Evolutionary conservation across 2,888 invertebrate genomes (phyloP).

Genomic region (Germaria angustata): DNA sequence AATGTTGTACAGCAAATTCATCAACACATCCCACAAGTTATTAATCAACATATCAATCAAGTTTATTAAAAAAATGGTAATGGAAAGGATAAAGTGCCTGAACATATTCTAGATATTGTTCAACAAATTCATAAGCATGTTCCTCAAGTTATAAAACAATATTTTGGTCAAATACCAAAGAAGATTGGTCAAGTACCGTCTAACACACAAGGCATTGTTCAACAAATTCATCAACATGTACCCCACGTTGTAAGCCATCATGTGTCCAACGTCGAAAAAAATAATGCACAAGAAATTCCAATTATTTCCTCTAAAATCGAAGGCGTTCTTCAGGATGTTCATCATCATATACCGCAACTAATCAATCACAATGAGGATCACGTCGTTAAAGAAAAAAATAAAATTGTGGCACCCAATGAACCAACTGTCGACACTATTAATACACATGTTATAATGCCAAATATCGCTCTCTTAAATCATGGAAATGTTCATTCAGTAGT

Average conservation of each 20-base stretch:
- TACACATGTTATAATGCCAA: background rate
- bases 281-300: background rate
- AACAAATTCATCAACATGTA: slow-evolving; percentile 59
- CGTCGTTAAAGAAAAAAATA: background rate
- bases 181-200: slow-evolving; percentile 53
- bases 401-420: background rate
- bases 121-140: slow-evolving; percentile 53
- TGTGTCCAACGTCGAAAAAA: slow-evolving; percentile 7
- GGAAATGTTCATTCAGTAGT: background rate
- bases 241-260: slow-evolving; percentile 27
- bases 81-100: background rate
- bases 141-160: slow-evolving; percentile 40
- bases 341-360: slow-evolving; percentile 3
- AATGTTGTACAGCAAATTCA: slow-evolving; percentile 30
- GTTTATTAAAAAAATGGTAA: background rate
- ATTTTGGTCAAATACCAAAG: slow-evolving; percentile 30
- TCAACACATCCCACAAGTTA: slow-evolving; percentile 59
- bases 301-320: background rate
- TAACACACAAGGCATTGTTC: slow-evolving; percentile 61
- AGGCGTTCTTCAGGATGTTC: background rate
- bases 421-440: background rate
- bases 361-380: background rate
- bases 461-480: background rate
- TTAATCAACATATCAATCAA: slow-evolving; percentile 45
- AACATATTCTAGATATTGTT: slow-evolving; percentile 15